A percentile compares a stretch with the other conserved stretches of the same genome.
Conservation (phyloP, 2,797 vertebrate species). For the Galaxias olidus region DNA sequence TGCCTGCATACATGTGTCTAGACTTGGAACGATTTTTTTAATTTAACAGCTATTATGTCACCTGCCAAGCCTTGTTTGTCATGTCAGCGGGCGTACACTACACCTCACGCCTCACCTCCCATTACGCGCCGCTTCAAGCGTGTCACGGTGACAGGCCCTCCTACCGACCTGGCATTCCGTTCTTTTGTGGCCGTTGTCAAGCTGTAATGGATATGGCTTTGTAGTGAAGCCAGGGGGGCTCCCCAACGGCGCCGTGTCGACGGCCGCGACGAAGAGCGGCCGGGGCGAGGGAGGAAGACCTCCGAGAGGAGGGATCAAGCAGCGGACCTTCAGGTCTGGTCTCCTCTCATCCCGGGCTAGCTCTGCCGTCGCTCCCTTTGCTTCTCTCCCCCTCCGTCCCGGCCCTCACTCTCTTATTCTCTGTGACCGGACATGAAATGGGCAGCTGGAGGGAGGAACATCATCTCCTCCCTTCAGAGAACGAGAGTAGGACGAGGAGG, state of each 20-base stretch:
- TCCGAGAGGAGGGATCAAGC: slow-evolving; percentile 44
- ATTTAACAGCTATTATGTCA: too few relatives aligned
- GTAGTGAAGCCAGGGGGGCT: not conserved
- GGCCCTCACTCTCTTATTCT: not conserved
- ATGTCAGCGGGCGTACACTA: too few relatives aligned
- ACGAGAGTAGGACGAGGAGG: not conserved
- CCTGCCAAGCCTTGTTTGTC: too few relatives aligned
- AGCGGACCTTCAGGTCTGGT: not conserved
- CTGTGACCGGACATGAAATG: slow-evolving; percentile 6
- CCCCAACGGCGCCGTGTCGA: slow-evolving; percentile 19
- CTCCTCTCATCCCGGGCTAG: not conserved
- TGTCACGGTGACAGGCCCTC: too few relatives aligned
- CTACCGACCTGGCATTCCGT: slow-evolving; percentile 23
- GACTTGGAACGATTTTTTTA: too few relatives aligned
- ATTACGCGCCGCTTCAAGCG: too few relatives aligned
- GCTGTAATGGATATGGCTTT: too few relatives aligned
- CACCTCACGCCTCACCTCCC: too few relatives aligned
- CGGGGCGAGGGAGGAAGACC: slow-evolving; percentile 59
- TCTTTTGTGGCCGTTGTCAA: not conserved
- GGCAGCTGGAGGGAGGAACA: not conserved
- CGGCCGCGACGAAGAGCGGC: slow-evolving; percentile 65
- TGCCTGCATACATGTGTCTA: too few relatives aligned
- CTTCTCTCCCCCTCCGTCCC: not conserved
- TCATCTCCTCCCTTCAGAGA: not conserved
- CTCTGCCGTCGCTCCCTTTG: not conserved